A percentile compares a stretch with the other conserved stretches of the same genome.
phyloP scores from a whole-genome alignment of 92 coral and sea anemone genomes.

The Diadumene lineata region DNA sequence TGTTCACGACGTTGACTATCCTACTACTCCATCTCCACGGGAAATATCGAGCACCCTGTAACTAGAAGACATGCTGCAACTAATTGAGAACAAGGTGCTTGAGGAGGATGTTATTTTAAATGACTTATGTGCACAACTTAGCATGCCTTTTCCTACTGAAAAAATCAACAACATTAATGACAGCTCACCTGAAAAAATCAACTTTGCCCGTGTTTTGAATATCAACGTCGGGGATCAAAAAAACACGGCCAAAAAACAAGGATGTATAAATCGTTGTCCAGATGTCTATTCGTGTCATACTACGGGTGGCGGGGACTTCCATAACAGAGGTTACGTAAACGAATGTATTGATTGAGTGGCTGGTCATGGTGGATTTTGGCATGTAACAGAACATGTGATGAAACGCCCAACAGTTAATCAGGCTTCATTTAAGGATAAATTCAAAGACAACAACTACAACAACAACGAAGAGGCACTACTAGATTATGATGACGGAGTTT shows the following conservation, averaged over 20 bases:
- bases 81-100: too few species aligned
- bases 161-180: too few species aligned
- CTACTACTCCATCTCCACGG: slow-evolving; percentile 11
- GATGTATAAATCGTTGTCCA: slow-evolving; percentile 50
- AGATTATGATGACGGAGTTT: slow-evolving; percentile 50
- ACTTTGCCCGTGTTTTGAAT: slow-evolving; percentile 15
- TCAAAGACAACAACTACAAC: slow-evolving; percentile 40
- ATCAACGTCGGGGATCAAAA: slow-evolving; percentile 59
- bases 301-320: slow-evolving; percentile 54
- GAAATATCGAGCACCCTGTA: slow-evolving; percentile 30
- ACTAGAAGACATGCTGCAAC: too few species aligned
- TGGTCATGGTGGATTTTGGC: slow-evolving; percentile 41
- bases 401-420: slow-evolving; percentile 26
- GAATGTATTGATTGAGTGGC: slow-evolving; percentile 39
- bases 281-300: slow-evolving; percentile 44
- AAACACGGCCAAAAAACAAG: slow-evolving; percentile 44
- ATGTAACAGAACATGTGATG: slow-evolving; percentile 31
- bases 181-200: too few species aligned
- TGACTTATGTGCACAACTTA: too few species aligned
- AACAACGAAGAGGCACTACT: slow-evolving; percentile 43
- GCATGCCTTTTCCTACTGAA: too few species aligned
- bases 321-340: slow-evolving; percentile 53
- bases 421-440: slow-evolving; percentile 18
- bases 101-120: too few species aligned
- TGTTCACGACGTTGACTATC: not conserved